Evolutionary conservation across 1,140 invertebrate species (phyloP), one percentile per base, ranked within the genome.

Genomic region (Bombus polaris): DNA sequence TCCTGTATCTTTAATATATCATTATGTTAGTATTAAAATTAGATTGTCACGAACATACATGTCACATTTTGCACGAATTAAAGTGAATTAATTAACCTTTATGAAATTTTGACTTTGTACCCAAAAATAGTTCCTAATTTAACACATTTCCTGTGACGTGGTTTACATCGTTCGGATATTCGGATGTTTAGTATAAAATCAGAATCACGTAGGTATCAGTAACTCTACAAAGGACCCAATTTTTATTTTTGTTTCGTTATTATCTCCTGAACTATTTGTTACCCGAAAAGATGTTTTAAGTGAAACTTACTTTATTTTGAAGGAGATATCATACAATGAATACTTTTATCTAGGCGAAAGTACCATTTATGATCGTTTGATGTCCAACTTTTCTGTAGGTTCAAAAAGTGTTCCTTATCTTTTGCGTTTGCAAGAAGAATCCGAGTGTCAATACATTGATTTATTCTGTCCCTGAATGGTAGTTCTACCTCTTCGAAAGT

Each of bases 401-500:
- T 18, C 13, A 35, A n/a, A 32, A 66, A 32, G 9, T 66, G n/a
- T 66, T 18, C 12, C 65, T 66, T 66, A 66, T 66, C 65, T 32
- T 32, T 5, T 32, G 13, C n/a, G n/a, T 32, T 15, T n/a, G n/a
- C n/a, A 66, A 13, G 65, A 32, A 66, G n/a, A 32, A 66, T n/a
- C 15, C 15, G 15, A n/a, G 32, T n/a, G 32, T 66, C 65, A 66
- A 66, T 66, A 32, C n/a, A 32, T 32, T 66, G n/a, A 66, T 66
- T 66, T 66, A 66, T 66, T 66, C 65, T 66, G n/a, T 66, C 65
- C 65, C 65, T 66, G 13, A 66, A 32, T 66, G 65, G 65, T 66
- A 66, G 65, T 66, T 66, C 15, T n/a, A 32, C n/a, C n/a, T 66
- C 65, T 15, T 66, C 5, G 65, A 9, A 66, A 32, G 13, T 66